A percentile compares a stretch with the other conserved stretches of the same genome.
Evolutionary conservation across 2,888 invertebrate species (phyloP).

Genomic region (Athrips mouffetella): DNA sequence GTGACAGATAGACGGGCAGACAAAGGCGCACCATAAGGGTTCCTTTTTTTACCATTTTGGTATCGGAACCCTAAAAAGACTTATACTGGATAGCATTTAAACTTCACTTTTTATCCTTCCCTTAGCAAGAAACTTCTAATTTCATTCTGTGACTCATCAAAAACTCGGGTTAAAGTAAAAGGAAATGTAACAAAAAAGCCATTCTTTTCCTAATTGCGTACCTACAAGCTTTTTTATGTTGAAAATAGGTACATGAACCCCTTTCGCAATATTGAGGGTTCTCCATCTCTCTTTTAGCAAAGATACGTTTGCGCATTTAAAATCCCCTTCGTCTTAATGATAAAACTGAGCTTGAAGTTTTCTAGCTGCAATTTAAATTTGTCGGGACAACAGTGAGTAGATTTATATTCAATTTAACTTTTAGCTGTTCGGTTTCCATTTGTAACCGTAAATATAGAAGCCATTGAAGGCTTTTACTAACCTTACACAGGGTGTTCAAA

Average conservation of each 20-base stretch:
- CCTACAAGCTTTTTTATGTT: conserved; percentile 46
- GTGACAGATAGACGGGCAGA: too few relatives aligned
- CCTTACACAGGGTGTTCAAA: not conserved
- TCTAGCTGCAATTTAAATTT: conserved; percentile 10
- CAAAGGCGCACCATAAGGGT: too few relatives aligned
- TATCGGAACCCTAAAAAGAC: too few relatives aligned
- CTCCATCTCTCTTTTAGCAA: conserved; percentile 20
- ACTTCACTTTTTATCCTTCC: too few relatives aligned
- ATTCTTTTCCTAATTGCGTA: conserved; percentile 38
- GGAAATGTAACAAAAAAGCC: conserved; percentile 7
- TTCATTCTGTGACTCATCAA: not conserved
- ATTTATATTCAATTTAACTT: conserved; percentile 54
- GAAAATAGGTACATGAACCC: conserved; percentile 38
- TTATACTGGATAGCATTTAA: too few relatives aligned
- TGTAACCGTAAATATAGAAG: conserved; percentile 36
- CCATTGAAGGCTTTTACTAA: not conserved
- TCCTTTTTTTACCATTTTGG: too few relatives aligned
- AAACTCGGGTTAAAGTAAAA: not conserved
- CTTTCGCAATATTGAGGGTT: conserved; percentile 39
- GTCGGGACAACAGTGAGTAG: conserved; percentile 31
- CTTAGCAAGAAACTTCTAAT: too few relatives aligned
- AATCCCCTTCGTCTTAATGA: not conserved
- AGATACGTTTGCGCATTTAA: not conserved
- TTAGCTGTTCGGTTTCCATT: conserved; percentile 40
- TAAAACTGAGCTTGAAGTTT: not conserved